These are phyloP conservation scores for Drymodes brunneopygia DNA, from an alignment of 2,113 vertebrate genomes.

Conservation along the genomic window DNA sequence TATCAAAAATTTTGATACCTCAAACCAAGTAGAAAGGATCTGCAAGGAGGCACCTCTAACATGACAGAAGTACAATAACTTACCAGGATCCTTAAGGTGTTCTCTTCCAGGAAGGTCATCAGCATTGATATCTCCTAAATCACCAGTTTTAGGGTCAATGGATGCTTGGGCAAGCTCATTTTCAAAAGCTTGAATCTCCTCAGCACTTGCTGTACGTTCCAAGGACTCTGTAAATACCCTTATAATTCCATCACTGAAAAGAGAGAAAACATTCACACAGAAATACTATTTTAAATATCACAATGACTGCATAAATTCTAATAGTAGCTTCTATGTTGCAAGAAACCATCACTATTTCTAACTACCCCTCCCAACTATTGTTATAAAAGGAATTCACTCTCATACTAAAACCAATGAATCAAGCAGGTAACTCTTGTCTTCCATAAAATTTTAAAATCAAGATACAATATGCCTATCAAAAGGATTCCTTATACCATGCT, in stretches of 20 bases:
- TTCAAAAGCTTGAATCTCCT: constrained; percentile 92
- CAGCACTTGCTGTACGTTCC: constrained; percentile 82
- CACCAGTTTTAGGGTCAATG: constrained; percentile 92
- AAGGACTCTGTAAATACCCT: constrained; percentile 89
- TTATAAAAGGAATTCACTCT: neutral
- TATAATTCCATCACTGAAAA: constrained; percentile 88
- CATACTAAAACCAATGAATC: neutral
- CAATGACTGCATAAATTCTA: neutral
- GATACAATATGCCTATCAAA: neutral
- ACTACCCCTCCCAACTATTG: neutral
- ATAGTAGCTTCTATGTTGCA: fast-evolving
- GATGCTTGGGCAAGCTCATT: constrained; percentile 90
- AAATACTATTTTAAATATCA: neutral
- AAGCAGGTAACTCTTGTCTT: neutral
- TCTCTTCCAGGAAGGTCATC: constrained; percentile 92
- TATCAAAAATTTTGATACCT: neutral
- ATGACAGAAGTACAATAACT: neutral
- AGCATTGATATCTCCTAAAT: constrained; percentile 89
- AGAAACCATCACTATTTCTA: neutral
- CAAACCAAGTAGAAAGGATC: neutral
- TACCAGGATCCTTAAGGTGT: constrained; percentile 90
- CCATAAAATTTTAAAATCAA: neutral
- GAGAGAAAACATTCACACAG: neutral
- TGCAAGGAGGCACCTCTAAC: neutral
- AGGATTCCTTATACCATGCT: neutral